Evolutionary conservation across 2,113 vertebrate species (phyloP).

Genomic region (Solea solea): DNA sequence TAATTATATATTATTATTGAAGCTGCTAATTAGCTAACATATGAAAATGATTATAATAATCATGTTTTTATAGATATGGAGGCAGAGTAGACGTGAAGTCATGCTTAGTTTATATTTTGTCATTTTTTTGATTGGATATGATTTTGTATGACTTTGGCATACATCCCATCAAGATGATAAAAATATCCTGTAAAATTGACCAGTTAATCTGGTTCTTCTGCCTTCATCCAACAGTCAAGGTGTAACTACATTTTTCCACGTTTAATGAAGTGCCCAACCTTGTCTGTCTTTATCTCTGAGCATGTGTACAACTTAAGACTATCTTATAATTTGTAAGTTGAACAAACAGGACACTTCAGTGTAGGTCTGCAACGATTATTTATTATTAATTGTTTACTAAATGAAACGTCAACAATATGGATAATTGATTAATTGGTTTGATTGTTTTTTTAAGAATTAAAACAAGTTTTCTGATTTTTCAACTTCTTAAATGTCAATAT

Average conservation of each 20-base stretch:
- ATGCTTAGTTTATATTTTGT: not conserved
- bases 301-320: not conserved
- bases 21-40: not conserved
- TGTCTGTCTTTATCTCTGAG: constrained; percentile 7
- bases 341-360: not conserved
- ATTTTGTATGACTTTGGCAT: not conserved
- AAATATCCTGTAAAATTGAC: not conserved
- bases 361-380: too few species aligned
- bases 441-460: too few species aligned
- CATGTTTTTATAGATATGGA: not conserved
- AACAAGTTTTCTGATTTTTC: too few species aligned
- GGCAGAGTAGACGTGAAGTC: not conserved
- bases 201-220: constrained; percentile 32
- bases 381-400: too few species aligned
- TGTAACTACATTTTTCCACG: not conserved
- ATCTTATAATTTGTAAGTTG: too few species aligned
- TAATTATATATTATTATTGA: too few species aligned
- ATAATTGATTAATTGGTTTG: too few species aligned
- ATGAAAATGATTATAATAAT: not conserved
- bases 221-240: not conserved
- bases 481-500: too few species aligned
- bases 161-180: not conserved
- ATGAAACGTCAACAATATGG: too few species aligned
- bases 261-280: not conserved
- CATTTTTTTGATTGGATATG: not conserved